Evolutionary conservation across 2,888 invertebrate species (phyloP).

Genomic region (Cerastis leucographa): DNA sequence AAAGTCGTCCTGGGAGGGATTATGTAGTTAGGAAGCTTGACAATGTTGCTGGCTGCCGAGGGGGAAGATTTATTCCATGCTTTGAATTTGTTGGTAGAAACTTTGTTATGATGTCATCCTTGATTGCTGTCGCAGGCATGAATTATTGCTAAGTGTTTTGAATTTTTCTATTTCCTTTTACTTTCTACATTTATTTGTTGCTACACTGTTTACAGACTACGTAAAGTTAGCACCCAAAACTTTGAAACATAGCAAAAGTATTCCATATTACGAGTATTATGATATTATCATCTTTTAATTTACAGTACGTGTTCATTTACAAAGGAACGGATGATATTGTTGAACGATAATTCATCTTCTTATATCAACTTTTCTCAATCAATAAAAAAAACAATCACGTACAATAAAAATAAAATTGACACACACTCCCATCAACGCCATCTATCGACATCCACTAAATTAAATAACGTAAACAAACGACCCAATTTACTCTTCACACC

Average conservation of each 20-base stretch:
- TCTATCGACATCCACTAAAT: conserved; percentile 35
- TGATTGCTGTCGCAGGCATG: background rate
- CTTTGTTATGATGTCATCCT: background rate
- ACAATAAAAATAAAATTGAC: background rate
- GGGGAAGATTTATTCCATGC: conserved; percentile 14
- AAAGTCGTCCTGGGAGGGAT: conserved; percentile 36
- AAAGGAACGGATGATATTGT: too few species aligned
- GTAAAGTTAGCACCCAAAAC: background rate
- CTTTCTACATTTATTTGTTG: background rate
- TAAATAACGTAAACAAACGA: conserved; percentile 43
- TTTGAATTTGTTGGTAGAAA: background rate
- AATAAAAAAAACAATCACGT: background rate
- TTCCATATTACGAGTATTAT: background rate
- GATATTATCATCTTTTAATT: background rate
- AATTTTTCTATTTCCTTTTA: background rate
- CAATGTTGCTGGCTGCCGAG: background rate
- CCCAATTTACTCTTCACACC: conserved; percentile 35
- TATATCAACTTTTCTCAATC: background rate
- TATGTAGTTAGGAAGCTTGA: conserved; percentile 30
- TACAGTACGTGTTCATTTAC: background rate
- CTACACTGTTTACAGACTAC: background rate
- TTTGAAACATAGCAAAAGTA: background rate
- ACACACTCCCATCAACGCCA: conserved; percentile 16
- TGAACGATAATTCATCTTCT: too few species aligned
- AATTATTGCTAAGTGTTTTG: background rate